Percentiles rank a stretch among this genome's conserved stretches.
Evolutionary conservation across 2,888 invertebrate species (phyloP).

Genomic region (Rhogogaster chlorosoma): DNA sequence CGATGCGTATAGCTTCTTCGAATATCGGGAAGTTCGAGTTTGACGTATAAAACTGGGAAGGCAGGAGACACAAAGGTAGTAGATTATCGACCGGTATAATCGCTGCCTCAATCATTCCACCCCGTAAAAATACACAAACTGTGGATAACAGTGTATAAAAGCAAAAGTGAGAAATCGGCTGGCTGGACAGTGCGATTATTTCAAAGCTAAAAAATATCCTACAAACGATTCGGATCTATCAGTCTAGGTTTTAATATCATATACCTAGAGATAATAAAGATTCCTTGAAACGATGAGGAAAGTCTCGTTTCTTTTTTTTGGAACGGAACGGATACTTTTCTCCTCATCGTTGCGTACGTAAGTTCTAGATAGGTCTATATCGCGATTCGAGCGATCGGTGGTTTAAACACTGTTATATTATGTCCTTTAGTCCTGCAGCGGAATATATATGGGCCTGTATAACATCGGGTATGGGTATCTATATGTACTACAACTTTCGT

Average conservation of each 20-base stretch:
- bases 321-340: not conserved
- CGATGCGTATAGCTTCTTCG: not conserved
- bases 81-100: conserved; percentile 57
- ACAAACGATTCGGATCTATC: too few relatives aligned
- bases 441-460: not conserved
- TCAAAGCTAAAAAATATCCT: too few relatives aligned
- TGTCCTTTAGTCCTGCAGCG: not conserved
- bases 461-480: too few relatives aligned
- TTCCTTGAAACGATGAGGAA: too few relatives aligned
- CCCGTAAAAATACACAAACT: not conserved
- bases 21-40: not conserved
- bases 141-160: too few relatives aligned
- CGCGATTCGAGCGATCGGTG: not conserved
- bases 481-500: conserved; percentile 3
- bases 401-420: not conserved
- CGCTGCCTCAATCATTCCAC: conserved; percentile 57
- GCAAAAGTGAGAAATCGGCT: too few relatives aligned
- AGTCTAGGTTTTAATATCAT: too few relatives aligned
- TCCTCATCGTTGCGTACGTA: not conserved
- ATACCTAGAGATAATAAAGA: too few relatives aligned
- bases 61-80: not conserved
- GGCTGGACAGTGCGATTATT: too few relatives aligned
- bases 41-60: not conserved
- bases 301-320: too few relatives aligned
- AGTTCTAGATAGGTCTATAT: not conserved